These are phyloP conservation scores for Drosophila mayri DNA, from an alignment of 1,140 invertebrate genomes.

Conservation along the genomic window DNA sequence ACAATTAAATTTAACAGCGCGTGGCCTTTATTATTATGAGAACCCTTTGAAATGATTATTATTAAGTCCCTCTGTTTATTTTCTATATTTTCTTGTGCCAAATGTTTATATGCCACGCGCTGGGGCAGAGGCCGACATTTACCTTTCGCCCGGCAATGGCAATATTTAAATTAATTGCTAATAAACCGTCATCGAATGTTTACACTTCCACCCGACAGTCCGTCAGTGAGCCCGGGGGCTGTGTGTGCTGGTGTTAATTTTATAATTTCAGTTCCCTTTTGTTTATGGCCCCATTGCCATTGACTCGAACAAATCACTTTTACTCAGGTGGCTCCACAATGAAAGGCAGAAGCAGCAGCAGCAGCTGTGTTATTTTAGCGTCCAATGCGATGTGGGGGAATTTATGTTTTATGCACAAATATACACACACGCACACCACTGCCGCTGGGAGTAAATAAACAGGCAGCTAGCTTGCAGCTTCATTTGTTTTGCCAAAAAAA, in stretches of 20 bases:
- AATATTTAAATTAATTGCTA: slow-evolving; percentile 80
- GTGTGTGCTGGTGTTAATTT: slow-evolving; percentile 18
- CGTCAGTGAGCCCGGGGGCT: slow-evolving; percentile 19
- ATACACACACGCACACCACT: slow-evolving; percentile 16
- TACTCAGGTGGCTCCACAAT: slow-evolving; percentile 19
- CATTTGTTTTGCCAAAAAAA: slow-evolving; percentile 42
- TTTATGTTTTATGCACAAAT: slow-evolving; percentile 66
- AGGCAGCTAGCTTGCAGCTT: slow-evolving; percentile 28
- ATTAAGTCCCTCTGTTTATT: slow-evolving; percentile 7
- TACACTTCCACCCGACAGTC: slow-evolving; percentile 52
- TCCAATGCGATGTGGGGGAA: slow-evolving; percentile 40
- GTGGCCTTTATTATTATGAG: slow-evolving; percentile 5
- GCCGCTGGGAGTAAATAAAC: slow-evolving; percentile 54
- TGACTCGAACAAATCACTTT: slow-evolving; percentile 62
- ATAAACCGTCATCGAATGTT: slow-evolving; percentile 70
- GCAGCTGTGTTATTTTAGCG: slow-evolving; percentile 66
- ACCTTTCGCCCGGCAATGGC: slow-evolving; percentile 53
- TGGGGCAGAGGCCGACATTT: slow-evolving; percentile 32
- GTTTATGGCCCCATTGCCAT: slow-evolving; percentile 58
- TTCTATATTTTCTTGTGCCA: slow-evolving; percentile 11
- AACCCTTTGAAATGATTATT: slow-evolving; percentile 21
- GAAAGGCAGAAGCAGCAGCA: slow-evolving; percentile 7
- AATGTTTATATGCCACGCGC: slow-evolving; percentile 67
- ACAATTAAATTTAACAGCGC: slow-evolving; percentile 8
- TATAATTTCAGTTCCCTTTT: slow-evolving; percentile 49